Percentiles rank a stretch among this genome's conserved stretches.
Evolutionary conservation across 1,140 invertebrate genomes (phyloP).

Genomic region (Bombus fervidus): DNA sequence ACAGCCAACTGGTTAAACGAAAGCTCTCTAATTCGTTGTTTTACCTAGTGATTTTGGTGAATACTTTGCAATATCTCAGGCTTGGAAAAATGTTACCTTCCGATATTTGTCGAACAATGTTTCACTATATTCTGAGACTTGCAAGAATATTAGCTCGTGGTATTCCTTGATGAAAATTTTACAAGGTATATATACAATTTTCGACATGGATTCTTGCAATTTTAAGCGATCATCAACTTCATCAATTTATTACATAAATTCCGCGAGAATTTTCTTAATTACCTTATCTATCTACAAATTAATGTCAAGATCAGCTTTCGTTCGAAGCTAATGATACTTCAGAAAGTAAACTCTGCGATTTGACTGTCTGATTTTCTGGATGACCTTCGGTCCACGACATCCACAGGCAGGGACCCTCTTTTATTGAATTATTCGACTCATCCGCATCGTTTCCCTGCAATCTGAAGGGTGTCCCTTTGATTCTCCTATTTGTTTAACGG

Average conservation of each 20-base stretch:
- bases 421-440: conserved; percentile 32
- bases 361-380: not conserved
- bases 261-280: not conserved
- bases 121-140: not conserved
- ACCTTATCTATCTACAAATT: not conserved
- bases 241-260: not conserved
- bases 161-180: not conserved
- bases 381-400: not conserved
- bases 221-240: not conserved
- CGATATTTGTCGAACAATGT: not conserved
- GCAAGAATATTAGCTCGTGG: not conserved
- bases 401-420: not conserved
- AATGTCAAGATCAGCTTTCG: not conserved
- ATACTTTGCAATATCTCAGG: too few species aligned
- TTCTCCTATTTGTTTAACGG: conserved; percentile 45
- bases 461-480: conserved; percentile 29
- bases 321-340: not conserved
- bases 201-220: not conserved
- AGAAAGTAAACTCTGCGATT: not conserved
- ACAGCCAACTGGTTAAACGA: too few species aligned
- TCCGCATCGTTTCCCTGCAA: conserved; percentile 25
- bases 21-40: not conserved
- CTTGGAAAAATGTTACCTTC: not conserved
- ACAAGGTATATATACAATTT: not conserved
- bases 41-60: not conserved